Evolutionary conservation across 2,113 vertebrate species (phyloP), one percentile per base, ranked within the genome.

Genomic region (Alouatta palliata): DNA sequence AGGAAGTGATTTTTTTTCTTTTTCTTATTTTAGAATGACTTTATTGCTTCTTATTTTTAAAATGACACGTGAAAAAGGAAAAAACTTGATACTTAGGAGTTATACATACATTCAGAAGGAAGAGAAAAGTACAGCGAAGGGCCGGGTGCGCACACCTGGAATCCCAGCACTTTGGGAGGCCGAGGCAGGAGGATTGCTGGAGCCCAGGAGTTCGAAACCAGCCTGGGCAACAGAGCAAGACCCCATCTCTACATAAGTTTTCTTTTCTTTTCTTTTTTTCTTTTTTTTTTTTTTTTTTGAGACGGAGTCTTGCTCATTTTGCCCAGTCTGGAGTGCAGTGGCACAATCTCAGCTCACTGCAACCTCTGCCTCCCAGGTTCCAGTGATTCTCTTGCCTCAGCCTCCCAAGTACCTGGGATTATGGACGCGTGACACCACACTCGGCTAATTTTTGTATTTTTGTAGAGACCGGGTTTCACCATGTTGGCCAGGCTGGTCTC

Each of bases 11-110:
- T 82, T 56, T 66, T 61, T 68, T 49, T 68, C 13, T 27, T 70
- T 52, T 70, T 70, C 84, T 87, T 70, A 70, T 70, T 87, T 87
- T 87, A 71, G 84, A 87, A 70, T 52, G 47, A n/a, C 64, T 70
- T 70, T 70, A 52, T 87, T 52, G 47, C 49, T 70, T 49, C 23
- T 37, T 68, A 23, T 70, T 71, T 64, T 87, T 52, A 87, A 87
- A 49, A 86, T 68, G 61, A 86, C 30, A 49, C 32, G 11, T 68
- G 43, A n/a, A 49, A 70, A 70, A 17, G 45, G 3, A 68, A n/a
- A n/a, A 49, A 49, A n/a, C 68, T 49, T 23, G 45, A 70, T 52
- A 52, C 47, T 27, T 37, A 14, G 32, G 76, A 79, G 27, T 47
- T 32, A 32, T 47, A 47, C 27, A 47, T 16, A 19, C 43, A 14